Base-by-base conservation (phyloP, 2,888 invertebrate species). In the Agrilus mali region DNA sequence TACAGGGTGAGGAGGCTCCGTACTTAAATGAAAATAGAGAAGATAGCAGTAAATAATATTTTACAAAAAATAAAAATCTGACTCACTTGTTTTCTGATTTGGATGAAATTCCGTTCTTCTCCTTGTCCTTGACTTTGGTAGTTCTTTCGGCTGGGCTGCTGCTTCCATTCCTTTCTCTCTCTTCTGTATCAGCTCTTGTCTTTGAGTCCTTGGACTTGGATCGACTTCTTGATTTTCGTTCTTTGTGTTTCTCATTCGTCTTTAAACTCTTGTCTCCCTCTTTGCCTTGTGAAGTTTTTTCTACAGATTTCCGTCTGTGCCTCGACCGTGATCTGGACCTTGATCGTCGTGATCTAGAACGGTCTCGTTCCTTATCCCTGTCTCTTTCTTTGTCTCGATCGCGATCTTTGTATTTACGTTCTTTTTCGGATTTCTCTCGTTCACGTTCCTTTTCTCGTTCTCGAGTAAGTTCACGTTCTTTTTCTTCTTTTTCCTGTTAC, bases 401-500 rank as follows among this genome's bases (percentile, higher is more conserved):
- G 56, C 63, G 54, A 68, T 70, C 54, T 67, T 67, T 59, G 63
- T 70, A 62, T 57, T 60, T 73, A 67, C 53, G 70, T 63, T 58
- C 69, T 64, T 62, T 62, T 34, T 65, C 59, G 12, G 61, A 53
- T 52, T 53, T 61, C 51, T 55, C 69, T 65, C 47, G 53, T 47
- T 59, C 68, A 61, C 60, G 57, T 46, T 60, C 70, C 61, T 59
- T 56, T 33, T 63, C 68, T 43, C 67, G 66, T 37, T 71, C 70
- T 4, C 68, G 61, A 27, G 27, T 27, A 3, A 27, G 27, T 33
- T 71, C 71, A 43, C 68, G 67, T 41, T 47, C 58, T 72, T 78
- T 78, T 46, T 85, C 84, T 63, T 85, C 83, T 51, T 85, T 86
- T 63, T 86, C 86, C 80, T 81, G 51, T 32, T 50, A 54, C 50